These are phyloP conservation scores for Streblospio benedicti DNA, from an alignment of 1,140 invertebrate genomes.

Conservation along the genomic window DNA sequence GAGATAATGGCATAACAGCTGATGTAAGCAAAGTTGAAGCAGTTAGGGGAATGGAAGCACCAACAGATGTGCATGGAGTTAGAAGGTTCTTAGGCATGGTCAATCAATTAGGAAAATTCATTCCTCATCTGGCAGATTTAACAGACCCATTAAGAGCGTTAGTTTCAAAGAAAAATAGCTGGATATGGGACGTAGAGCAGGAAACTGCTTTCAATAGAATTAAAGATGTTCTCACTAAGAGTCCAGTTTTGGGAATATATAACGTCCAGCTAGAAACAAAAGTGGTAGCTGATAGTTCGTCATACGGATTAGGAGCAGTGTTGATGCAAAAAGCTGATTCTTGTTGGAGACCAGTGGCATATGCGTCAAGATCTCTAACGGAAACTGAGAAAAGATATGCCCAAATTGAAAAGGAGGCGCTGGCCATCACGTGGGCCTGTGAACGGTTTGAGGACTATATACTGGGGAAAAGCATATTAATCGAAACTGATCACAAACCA, in stretches of 20 bases:
- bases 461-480: constrained; percentile 28
- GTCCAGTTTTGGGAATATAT: constrained; percentile 27
- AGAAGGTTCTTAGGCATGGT: constrained; percentile 25
- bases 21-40: constrained; percentile 42
- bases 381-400: constrained; percentile 24
- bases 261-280: constrained; percentile 20
- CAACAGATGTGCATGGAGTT: constrained; percentile 18
- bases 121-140: too few relatives aligned
- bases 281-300: constrained; percentile 27
- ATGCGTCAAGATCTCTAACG: constrained; percentile 36
- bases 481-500: constrained; percentile 39
- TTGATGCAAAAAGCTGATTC: constrained; percentile 42
- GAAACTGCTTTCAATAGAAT: constrained; percentile 19
- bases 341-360: constrained; percentile 37
- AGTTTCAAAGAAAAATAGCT: too few relatives aligned
- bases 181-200: constrained; percentile 5
- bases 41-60: constrained; percentile 24
- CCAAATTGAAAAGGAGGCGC: constrained; percentile 49
- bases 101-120: constrained; percentile 23
- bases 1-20: constrained; percentile 21
- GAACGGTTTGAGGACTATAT: constrained; percentile 30
- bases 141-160: background rate
- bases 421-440: constrained; percentile 47
- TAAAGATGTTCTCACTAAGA: constrained; percentile 19
- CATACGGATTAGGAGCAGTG: constrained; percentile 41